Base-by-base conservation (phyloP, 2,113 vertebrate species). In the Sarotherodon lohbergeri region DNA sequence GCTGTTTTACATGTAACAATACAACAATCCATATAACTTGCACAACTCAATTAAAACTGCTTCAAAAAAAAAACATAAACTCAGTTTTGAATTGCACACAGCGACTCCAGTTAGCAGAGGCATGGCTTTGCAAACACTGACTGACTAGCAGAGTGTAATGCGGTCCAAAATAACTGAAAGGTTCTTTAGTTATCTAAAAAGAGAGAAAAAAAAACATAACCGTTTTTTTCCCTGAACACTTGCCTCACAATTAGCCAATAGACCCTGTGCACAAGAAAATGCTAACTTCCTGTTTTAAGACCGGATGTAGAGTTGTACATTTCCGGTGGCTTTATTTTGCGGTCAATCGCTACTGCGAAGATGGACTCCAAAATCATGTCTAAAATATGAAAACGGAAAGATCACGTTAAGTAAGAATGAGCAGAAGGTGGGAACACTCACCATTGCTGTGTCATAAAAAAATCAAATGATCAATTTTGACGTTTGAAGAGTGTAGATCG, bases 191-290 rank as follows among this genome's bases (percentile, higher is more conserved):
- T 39, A 39, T 39, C 24, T 57, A 14, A 57, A 56, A 24, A 29
- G 24, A 57, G 12, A 27, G 4, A 4, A 8, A 57, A 56, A 14
- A 39, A 4, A 39, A 1, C 7, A 3, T 0, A 14, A 27, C 4
- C 2, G 14, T 27, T 3, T 39, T 57, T 29, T 13, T 0, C 1
- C 55, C 24, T 16, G 56, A 57, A 0, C 56, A 57, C 24, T 57
- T 57, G 0, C 13, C 4, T 14, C 56, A 5, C 13, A 57, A 29
- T 29, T 29, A 57, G 56, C 24, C 22, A 22, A 22, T 22, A 22
- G 22, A 22, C 22, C 22, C 22, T 22, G 22, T 22, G 22, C 22
- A 22, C 22, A 22, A 22, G 22, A 22, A 22, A 22, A 22, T 22
- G 22, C 22, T 22, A 22, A 22, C 22, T 22, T 22, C 22, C 22